phyloP scores from a whole-genome alignment of 1,140 invertebrate genomes.

The Pararge aegeria region DNA sequence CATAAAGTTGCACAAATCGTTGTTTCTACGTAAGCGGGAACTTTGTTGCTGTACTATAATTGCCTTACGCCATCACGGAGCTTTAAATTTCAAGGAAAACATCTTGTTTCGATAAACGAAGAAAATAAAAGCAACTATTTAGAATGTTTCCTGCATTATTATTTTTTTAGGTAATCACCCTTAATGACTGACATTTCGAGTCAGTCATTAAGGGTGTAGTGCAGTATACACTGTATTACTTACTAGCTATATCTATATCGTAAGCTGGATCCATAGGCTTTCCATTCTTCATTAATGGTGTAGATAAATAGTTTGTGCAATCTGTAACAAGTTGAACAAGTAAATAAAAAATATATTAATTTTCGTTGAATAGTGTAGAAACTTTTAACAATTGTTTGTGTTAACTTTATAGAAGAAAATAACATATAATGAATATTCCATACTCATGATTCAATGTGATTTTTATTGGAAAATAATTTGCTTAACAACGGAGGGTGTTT shows the following conservation, averaged over 20 bases:
- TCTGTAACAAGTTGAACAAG: slow-evolving; percentile 50
- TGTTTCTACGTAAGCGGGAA: not conserved
- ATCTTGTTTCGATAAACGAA: not conserved
- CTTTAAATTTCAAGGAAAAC: not conserved
- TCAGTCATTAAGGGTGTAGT: no score
- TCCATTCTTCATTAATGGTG: slow-evolving; percentile 49
- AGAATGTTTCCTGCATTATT: not conserved
- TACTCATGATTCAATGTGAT: no score
- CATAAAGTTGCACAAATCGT: no score
- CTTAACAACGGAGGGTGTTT: no score
- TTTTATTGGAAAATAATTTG: no score
- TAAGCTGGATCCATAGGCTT: slow-evolving; percentile 56
- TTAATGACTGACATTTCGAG: no score
- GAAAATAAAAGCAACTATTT: not conserved
- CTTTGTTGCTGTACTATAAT: not conserved
- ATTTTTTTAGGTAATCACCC: no score
- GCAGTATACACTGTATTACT: no score
- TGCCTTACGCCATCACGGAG: not conserved
- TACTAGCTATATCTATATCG: slow-evolving; percentile 63
- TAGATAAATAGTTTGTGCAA: slow-evolving; percentile 66
- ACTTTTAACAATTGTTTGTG: no score
- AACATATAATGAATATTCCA: no score
- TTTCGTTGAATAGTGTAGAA: not conserved
- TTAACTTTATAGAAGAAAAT: no score
- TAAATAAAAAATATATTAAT: not conserved